Evolutionary conservation across 2,113 vertebrate genomes (phyloP).

Genomic region (Perca schrenkii): DNA sequence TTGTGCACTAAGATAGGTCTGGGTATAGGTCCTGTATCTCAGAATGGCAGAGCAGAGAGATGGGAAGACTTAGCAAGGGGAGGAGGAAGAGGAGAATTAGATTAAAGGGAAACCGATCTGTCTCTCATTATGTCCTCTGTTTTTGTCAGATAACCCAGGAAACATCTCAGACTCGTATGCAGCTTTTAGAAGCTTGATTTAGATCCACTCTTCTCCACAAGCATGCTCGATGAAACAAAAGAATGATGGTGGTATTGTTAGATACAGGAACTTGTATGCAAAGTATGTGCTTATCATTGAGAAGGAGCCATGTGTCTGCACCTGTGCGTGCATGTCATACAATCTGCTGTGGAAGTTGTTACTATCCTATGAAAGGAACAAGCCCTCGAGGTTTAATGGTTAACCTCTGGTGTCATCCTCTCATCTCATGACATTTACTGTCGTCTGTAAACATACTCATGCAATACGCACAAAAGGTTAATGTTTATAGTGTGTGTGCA

Average conservation of each 20-base stretch:
- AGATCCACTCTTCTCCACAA: constrained; percentile 66
- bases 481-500: constrained; percentile 6
- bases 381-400: constrained; percentile 19
- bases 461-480: constrained; percentile 15
- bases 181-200: constrained; percentile 78
- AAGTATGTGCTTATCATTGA: constrained; percentile 48
- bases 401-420: constrained; percentile 41
- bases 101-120: constrained; percentile 77
- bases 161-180: constrained; percentile 70
- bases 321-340: constrained; percentile 47
- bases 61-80: constrained; percentile 46
- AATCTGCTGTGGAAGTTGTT: constrained; percentile 56
- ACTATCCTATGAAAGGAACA: constrained; percentile 39
- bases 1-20: constrained; percentile 47
- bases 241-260: constrained; percentile 67
- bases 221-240: constrained; percentile 72
- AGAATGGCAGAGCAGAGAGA: constrained; percentile 41
- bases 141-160: constrained; percentile 82
- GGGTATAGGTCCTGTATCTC: constrained; percentile 60
- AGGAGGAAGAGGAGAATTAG: constrained; percentile 62
- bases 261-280: constrained; percentile 63
- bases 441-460: constrained; percentile 25
- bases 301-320: constrained; percentile 54
- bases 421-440: constrained; percentile 32
- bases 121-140: constrained; percentile 76